These are phyloP conservation scores for Martes flavigula DNA, from an alignment of 2,797 vertebrate species.

Conservation along the genomic window DNA sequence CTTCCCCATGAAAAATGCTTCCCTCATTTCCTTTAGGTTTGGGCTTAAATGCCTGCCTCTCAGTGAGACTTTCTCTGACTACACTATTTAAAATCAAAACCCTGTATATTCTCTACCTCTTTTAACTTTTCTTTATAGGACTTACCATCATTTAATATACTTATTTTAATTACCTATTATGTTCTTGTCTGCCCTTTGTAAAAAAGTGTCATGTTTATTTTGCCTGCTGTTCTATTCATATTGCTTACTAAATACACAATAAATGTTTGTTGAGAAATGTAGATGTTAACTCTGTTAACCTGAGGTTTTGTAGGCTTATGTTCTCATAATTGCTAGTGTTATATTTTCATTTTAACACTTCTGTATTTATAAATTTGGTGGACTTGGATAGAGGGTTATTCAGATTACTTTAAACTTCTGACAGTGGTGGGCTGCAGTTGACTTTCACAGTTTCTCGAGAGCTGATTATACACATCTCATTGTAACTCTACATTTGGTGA, in stretches of 20 bases:
- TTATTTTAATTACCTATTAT: neutral
- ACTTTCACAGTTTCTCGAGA: neutral
- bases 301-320: neutral
- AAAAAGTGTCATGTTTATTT: neutral
- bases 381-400: neutral
- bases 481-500: neutral
- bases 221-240: neutral
- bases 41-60: neutral
- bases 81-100: neutral
- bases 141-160: neutral
- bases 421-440: neutral
- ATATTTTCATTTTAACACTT: neutral
- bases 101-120: neutral
- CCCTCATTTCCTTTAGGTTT: neutral
- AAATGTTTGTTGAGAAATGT: neutral
- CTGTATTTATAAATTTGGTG: neutral
- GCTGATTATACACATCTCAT: neutral
- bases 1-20: neutral
- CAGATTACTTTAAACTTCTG: neutral
- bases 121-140: neutral
- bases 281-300: neutral
- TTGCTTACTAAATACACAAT: neutral
- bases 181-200: neutral
- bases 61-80: neutral
- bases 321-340: neutral